Base-by-base conservation (phyloP, 2,888 invertebrate species). In the Notodonta dromedarius region DNA sequence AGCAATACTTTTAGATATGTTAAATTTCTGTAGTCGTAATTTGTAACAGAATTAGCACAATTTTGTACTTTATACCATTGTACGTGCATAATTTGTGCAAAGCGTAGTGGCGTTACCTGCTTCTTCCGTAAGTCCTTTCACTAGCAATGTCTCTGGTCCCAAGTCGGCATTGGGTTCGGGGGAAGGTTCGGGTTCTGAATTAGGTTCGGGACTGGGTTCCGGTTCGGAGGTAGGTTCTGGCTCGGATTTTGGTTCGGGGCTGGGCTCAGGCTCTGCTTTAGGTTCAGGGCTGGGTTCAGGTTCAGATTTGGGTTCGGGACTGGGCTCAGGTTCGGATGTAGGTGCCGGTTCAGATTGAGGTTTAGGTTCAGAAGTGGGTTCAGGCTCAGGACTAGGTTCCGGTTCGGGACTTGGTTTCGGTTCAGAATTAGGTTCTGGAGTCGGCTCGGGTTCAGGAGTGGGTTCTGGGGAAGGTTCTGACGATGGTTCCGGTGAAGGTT, bases 101-200 rank as follows among this genome's bases (percentile, higher is more conserved):
- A 90, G 90, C 89, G 59, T 24, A 66, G 66, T 78, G 87, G 90
- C 87, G 76, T 93, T 92, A 93, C 93, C 93, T 93, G 88, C 82
- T 73, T 93, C 90, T 80, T 93, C 92, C 77, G 73, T 88, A 74
- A 93, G 89, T 87, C 93, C 93, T 82, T 92, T 93, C 81, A 93
- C 93, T 85, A 92, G 88, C 83, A 93, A 90, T 79, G 80, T 88
- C 84, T 88, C 91, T 1, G 95, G 93, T 69, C 94, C 90, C 58
- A 88, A 88, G 69, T 87, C 80, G 24, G 88, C 79, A 71, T 88
- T 89, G 4, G 94, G 90, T 82, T 94, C 91, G 56, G 83, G 69
- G 13, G 64, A 59, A 0, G 94, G 89, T 70, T 87, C 86, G 0
- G 93, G 77, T 55, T 77, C 78, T 4, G 91, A 3, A 46, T 63